Base-by-base conservation (phyloP, 2,113 vertebrate species). In the Dunckerocampus dactyliophorus region DNA sequence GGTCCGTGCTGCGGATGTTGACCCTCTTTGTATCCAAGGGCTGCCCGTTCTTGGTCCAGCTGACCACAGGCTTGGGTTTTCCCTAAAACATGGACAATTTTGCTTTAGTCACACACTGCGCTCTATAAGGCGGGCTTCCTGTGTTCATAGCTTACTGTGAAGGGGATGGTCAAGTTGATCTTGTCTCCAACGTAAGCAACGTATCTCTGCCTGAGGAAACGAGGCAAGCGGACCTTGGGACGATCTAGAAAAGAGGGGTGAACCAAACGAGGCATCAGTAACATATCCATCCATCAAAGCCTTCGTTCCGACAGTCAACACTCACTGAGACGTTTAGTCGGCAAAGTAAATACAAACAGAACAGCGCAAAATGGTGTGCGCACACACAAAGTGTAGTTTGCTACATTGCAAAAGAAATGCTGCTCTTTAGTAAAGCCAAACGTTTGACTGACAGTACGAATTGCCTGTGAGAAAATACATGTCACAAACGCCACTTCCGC, bases 101-200 rank as follows among this genome's bases (percentile, higher is more conserved):
- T 13, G 16, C 47, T 56, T 37, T 31, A 31, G 19, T 19, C 24
- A 37, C 8, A 22, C 8, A 6, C 22, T 51, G 20, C 9, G 8
- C 11, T 19, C 39, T 19, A 12, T 9, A n/a, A 31, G 16, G 57
- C 15, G 0, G 13, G 14, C 8, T 45, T 45, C 7, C 39, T 16
- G 43, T 24, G 39, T 28, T n/a, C 11, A 42, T 13, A 1, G 34
- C 92, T 62, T 83, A 97, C 97, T 84, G 91, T 90, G 85, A 97
- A 97, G 61, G 96, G 97, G 82, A 98, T 90, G 81, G 95, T 92
- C 59, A 99, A 57, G 82, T 98, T 99, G 82, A 99, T 76, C 0
- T 90, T 77, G 28, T 91, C 90, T 62, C 95, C 96, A 46, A 93
- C 95, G 0, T 46, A 70, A 48, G 89, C 86, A 49, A 97, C 74